These are phyloP conservation scores for Melangyna quadrimaculata DNA, from an alignment of 2,888 invertebrate genomes.

Conservation along the genomic window DNA sequence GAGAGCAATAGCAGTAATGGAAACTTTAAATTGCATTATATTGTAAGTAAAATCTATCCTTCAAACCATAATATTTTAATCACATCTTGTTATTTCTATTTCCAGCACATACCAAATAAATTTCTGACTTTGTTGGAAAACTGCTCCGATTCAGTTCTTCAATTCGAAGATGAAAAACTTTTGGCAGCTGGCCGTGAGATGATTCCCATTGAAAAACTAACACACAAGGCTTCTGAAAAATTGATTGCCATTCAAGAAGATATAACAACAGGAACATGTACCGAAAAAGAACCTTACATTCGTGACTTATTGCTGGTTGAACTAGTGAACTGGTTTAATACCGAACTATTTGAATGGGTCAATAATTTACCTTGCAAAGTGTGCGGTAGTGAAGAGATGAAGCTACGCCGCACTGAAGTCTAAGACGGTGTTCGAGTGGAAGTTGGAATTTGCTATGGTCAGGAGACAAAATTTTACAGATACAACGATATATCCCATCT, in stretches of 20 bases:
- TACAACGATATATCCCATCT: conserved; percentile 91
- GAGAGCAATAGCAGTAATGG: background rate
- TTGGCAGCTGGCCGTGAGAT: conserved; percentile 85
- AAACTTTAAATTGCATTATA: background rate
- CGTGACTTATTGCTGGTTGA: conserved; percentile 90
- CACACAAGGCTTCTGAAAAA: conserved; percentile 84
- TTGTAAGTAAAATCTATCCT: background rate
- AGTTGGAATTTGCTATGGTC: conserved; percentile 83
- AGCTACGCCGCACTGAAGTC: conserved; percentile 79
- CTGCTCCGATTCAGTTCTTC: conserved; percentile 84
- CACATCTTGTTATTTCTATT: background rate
- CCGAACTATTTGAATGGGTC: conserved; percentile 95
- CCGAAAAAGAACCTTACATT: conserved; percentile 82
- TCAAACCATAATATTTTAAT: background rate
- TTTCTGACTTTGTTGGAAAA: conserved; percentile 81
- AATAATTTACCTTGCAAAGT: conserved; percentile 87
- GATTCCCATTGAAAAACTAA: conserved; percentile 86
- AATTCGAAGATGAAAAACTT: conserved; percentile 87
- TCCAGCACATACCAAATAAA: conserved; percentile 79
- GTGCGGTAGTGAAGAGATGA: conserved; percentile 84
- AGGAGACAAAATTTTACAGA: conserved; percentile 88
- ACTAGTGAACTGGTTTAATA: conserved; percentile 95
- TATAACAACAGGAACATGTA: conserved; percentile 81
- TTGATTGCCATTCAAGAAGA: conserved; percentile 84
- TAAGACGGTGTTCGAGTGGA: conserved; percentile 84